These are phyloP conservation scores for Morone saxatilis DNA, from an alignment of 2,113 vertebrate species.

Conservation along the genomic window DNA sequence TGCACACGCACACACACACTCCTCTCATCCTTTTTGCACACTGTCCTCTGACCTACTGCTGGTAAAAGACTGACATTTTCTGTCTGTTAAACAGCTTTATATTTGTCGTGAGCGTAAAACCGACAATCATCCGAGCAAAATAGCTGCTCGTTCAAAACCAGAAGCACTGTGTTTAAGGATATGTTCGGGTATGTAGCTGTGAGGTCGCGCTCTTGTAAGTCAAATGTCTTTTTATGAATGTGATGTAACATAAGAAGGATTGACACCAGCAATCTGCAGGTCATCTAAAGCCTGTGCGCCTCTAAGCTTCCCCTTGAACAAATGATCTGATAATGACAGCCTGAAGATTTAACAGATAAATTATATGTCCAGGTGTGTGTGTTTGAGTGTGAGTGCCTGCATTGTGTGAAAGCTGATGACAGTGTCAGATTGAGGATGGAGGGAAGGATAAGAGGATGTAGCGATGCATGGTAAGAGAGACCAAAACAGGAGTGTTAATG, in stretches of 20 bases:
- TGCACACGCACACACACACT: neutral
- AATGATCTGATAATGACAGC: constrained; percentile 71
- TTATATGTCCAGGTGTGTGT: constrained; percentile 55
- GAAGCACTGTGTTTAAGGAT: constrained; percentile 44
- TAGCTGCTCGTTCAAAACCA: constrained; percentile 31
- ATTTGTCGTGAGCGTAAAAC: constrained; percentile 41
- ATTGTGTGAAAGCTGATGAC: constrained; percentile 57
- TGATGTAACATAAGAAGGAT: constrained; percentile 40
- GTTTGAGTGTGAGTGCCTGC: constrained; percentile 37
- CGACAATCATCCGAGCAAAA: constrained; percentile 39
- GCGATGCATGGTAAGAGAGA: constrained; percentile 66
- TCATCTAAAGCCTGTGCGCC: constrained; percentile 35
- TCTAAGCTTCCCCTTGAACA: constrained; percentile 62
- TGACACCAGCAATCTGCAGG: constrained; percentile 29
- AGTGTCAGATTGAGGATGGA: constrained; percentile 49
- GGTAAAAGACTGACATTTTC: constrained; percentile 40
- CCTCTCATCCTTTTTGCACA: constrained; percentile 25
- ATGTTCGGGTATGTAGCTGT: constrained; percentile 29
- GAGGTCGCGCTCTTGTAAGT: constrained; percentile 46
- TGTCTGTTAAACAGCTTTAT: constrained; percentile 56
- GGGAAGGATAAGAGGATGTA: constrained; percentile 56
- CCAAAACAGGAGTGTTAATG: constrained; percentile 75
- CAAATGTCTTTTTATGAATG: constrained; percentile 45
- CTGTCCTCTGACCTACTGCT: constrained; percentile 42
- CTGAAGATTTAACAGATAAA: constrained; percentile 66